Evolutionary conservation across 2,797 vertebrate genomes (phyloP).

Genomic region (Ispidina picta): DNA sequence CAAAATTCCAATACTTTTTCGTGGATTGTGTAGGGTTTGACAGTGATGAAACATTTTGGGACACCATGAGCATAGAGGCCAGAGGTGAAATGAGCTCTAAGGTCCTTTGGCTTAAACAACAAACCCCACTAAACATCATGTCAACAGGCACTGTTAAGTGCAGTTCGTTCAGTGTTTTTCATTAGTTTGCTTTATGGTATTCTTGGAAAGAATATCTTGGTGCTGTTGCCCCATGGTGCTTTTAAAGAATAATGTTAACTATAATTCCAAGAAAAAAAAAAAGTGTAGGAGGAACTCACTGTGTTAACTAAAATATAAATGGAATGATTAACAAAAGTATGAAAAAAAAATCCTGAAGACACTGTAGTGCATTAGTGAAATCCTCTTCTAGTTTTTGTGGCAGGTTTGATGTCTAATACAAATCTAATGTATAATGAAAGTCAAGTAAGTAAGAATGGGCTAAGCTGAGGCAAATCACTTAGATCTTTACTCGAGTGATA

Average conservation of each 20-base stretch:
- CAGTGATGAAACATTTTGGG: not conserved
- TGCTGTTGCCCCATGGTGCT: not conserved
- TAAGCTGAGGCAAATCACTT: not conserved
- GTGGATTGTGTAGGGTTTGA: not conserved
- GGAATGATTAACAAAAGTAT: not conserved
- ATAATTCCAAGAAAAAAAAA: not conserved
- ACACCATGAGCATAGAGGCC: not conserved
- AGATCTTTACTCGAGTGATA: not conserved
- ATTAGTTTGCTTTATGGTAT: not conserved
- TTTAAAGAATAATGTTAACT: not conserved
- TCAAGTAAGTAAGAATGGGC: not conserved
- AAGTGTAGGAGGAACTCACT: not conserved
- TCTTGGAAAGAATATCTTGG: not conserved
- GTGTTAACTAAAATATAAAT: not conserved
- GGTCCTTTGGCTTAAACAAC: not conserved
- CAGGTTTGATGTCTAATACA: not conserved
- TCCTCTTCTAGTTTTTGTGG: not conserved
- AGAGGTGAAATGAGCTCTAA: not conserved
- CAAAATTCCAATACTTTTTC: not conserved
- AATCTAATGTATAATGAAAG: not conserved
- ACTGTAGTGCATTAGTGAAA: not conserved
- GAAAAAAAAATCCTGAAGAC: not conserved
- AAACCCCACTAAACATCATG: not conserved
- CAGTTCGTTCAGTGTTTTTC: not conserved
- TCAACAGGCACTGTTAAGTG: not conserved